Conservation (phyloP, 92 coral and sea anemone species). For the Epizoanthus illoricatus region DNA sequence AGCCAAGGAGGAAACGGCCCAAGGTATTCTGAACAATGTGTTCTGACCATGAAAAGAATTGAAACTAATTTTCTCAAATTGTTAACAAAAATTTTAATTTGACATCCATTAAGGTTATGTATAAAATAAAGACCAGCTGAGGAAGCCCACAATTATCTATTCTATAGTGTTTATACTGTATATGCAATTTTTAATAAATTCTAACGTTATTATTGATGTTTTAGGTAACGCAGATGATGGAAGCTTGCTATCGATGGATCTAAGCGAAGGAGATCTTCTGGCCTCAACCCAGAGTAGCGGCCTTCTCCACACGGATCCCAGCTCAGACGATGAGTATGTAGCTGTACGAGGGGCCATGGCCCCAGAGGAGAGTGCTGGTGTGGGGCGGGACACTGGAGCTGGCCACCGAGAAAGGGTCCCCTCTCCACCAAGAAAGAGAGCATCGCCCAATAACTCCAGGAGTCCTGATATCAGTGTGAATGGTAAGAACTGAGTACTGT, state of each 20-base stretch:
- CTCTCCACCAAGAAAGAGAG: slow-evolving; percentile 27
- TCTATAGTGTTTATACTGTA: too few relatives aligned
- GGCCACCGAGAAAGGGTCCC: slow-evolving; percentile 24
- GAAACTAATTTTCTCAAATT: not conserved
- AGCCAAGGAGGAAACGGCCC: slow-evolving; percentile 35
- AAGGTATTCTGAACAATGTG: not conserved
- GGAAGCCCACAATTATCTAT: too few relatives aligned
- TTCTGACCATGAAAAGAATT: not conserved
- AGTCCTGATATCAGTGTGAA: not conserved
- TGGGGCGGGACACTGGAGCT: slow-evolving; percentile 42
- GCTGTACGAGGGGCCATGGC: slow-evolving; percentile 41
- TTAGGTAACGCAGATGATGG: slow-evolving; percentile 18
- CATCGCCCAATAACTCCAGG: not conserved
- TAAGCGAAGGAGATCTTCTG: slow-evolving; percentile 24
- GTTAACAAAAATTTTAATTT: not conserved
- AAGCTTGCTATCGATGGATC: not conserved
- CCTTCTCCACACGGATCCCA: slow-evolving; percentile 19
- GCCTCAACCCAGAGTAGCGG: not conserved
- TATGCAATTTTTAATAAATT: too few relatives aligned
- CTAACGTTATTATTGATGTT: not conserved
- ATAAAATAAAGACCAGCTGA: not conserved
- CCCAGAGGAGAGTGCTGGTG: slow-evolving; percentile 40
- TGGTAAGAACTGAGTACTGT: slow-evolving; percentile 1
- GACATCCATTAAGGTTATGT: not conserved
- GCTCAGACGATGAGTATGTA: slow-evolving; percentile 37